These are phyloP conservation scores for Folsomia manolachei DNA, from an alignment of 2,888 invertebrate genomes.

Conservation along the genomic window DNA sequence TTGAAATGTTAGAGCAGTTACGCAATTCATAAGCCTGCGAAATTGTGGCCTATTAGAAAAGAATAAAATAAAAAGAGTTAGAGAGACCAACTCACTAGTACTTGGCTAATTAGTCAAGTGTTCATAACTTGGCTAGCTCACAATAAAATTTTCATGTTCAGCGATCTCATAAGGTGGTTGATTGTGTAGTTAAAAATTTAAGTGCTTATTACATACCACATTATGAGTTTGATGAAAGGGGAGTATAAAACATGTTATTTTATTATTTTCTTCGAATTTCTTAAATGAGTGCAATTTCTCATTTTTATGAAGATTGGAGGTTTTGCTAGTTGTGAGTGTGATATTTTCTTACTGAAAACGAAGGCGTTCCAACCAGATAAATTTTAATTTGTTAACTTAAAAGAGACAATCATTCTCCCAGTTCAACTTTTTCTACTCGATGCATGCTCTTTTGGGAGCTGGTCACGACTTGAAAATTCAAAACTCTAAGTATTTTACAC, in stretches of 20 bases:
- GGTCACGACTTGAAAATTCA: constrained; percentile 44
- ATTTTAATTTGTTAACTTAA: constrained; percentile 52
- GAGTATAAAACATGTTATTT: constrained; percentile 25
- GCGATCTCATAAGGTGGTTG: neutral
- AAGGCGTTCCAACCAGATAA: constrained; percentile 50
- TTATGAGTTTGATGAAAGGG: constrained; percentile 25
- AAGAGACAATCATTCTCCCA: constrained; percentile 51
- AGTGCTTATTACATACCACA: constrained; percentile 12
- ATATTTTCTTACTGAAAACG: constrained; percentile 19
- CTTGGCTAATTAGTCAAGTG: neutral
- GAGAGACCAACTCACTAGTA: too few species aligned
- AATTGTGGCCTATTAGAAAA: too few species aligned
- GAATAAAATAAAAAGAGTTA: too few species aligned
- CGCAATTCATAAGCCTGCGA: too few species aligned
- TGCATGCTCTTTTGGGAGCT: constrained; percentile 44
- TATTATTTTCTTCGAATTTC: constrained; percentile 20
- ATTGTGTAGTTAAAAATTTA: constrained; percentile 15
- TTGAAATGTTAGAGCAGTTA: too few species aligned
- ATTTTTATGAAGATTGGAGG: constrained; percentile 27
- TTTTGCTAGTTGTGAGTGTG: constrained; percentile 11
- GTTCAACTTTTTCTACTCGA: constrained; percentile 38
- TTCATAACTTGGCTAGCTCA: neutral
- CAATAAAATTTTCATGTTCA: neutral
- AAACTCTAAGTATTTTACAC: neutral
- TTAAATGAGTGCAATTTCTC: constrained; percentile 34